Percentiles rank a stretch among this genome's conserved stretches.
phyloP scores from a whole-genome alignment of 2,888 invertebrate species.

The Ernsta delagoae region DNA sequence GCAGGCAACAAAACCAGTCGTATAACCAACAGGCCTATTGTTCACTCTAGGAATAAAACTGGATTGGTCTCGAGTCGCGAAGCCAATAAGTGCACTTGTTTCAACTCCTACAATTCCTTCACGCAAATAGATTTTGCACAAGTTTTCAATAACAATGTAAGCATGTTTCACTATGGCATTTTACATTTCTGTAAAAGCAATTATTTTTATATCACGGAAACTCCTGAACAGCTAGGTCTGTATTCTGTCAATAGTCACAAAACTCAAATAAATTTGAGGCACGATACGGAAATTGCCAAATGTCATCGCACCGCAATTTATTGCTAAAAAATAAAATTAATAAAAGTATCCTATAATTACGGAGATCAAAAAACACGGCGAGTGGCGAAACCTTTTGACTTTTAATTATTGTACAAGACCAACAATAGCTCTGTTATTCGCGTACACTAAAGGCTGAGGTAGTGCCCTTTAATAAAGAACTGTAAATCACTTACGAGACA shows the following conservation, averaged over 20 bases:
- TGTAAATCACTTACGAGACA: conserved; percentile 60
- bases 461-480: conserved; percentile 68
- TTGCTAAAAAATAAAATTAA: conserved; percentile 47
- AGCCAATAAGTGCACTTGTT: conserved; percentile 66
- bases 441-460: conserved; percentile 48
- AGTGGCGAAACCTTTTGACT: conserved; percentile 68
- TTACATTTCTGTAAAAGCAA: neutral
- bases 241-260: no score
- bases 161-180: neutral
- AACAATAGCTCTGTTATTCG: conserved; percentile 56
- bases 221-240: neutral
- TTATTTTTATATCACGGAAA: neutral
- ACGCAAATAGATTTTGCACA: conserved; percentile 53
- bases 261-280: neutral
- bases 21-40: conserved; percentile 72
- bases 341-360: conserved; percentile 63
- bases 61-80: conserved; percentile 56
- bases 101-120: conserved; percentile 59
- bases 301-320: conserved; percentile 60
- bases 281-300: conserved; percentile 35
- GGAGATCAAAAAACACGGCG: conserved; percentile 60
- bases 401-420: conserved; percentile 68
- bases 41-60: conserved; percentile 74
- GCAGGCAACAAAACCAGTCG: conserved; percentile 66
- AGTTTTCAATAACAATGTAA: conserved; percentile 51